These are phyloP conservation scores for Muscina levida DNA, from an alignment of 2,888 invertebrate species.

Conservation along the genomic window DNA sequence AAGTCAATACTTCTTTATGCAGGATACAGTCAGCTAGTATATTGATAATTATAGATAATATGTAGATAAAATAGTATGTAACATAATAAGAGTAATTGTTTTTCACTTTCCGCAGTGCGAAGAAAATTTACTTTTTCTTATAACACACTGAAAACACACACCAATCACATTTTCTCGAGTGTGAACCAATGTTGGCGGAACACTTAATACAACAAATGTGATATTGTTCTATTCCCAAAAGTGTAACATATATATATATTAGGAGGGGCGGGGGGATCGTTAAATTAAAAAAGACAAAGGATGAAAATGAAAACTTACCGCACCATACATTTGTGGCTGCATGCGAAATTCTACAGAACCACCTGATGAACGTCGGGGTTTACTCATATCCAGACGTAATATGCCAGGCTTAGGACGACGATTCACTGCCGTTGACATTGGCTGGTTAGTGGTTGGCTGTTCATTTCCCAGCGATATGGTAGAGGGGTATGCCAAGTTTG, in stretches of 20 bases:
- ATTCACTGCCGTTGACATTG: slow-evolving; percentile 42
- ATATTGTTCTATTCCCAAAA: slow-evolving; percentile 36
- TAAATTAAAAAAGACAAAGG: neutral
- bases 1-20: too few relatives aligned
- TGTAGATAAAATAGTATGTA: too few relatives aligned
- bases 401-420: slow-evolving; percentile 79
- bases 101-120: too few relatives aligned
- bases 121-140: too few relatives aligned
- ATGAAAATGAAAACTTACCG: slow-evolving; percentile 69
- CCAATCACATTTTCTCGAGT: slow-evolving; percentile 16
- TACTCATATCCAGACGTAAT: slow-evolving; percentile 80
- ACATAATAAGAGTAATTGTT: too few relatives aligned
- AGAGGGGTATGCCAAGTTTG: slow-evolving; percentile 54
- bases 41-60: too few relatives aligned
- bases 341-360: slow-evolving; percentile 80
- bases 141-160: too few relatives aligned
- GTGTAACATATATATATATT: neutral
- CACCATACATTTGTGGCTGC: slow-evolving; percentile 73
- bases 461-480: slow-evolving; percentile 36
- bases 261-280: neutral
- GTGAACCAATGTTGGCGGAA: neutral
- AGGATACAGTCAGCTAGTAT: too few relatives aligned
- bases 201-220: neutral
- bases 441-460: slow-evolving; percentile 23
- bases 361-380: slow-evolving; percentile 81